Percentiles rank a stretch among this genome's conserved stretches.
phyloP scores from a whole-genome alignment of 2,797 vertebrate species.

The Gymnoscopelus braueri region DNA sequence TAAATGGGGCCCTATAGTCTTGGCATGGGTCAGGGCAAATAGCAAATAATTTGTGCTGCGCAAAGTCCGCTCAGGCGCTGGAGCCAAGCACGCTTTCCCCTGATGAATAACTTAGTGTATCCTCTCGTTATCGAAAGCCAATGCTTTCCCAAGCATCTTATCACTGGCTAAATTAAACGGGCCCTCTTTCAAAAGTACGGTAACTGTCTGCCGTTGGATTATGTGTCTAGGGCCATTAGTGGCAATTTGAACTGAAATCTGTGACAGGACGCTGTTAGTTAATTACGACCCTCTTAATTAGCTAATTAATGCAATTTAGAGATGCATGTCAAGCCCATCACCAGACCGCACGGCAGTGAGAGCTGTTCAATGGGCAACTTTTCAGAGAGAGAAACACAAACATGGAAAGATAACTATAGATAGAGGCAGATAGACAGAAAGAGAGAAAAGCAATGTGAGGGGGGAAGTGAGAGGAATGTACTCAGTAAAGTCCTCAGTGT shows the following conservation, averaged over 20 bases:
- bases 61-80: conserved; percentile 46
- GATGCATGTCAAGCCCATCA: conserved; percentile 31
- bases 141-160: conserved; percentile 54
- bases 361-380: conserved; percentile 15
- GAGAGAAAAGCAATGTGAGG: neutral
- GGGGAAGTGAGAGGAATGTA: neutral
- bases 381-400: neutral
- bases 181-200: conserved; percentile 43
- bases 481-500: too few species aligned
- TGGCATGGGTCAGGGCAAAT: conserved; percentile 56
- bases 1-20: conserved; percentile 46
- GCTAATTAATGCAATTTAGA: conserved; percentile 54
- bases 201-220: conserved; percentile 54
- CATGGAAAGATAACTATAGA: neutral
- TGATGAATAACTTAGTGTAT: conserved; percentile 74
- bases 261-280: conserved; percentile 58
- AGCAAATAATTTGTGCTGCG: conserved; percentile 44
- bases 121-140: conserved; percentile 64
- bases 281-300: conserved; percentile 59
- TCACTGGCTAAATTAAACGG: conserved; percentile 46
- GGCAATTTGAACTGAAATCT: conserved; percentile 51
- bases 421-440: neutral
- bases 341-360: conserved; percentile 1
- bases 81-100: conserved; percentile 11
- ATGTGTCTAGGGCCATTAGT: conserved; percentile 61